Percentiles rank a stretch among this genome's conserved stretches.
These are phyloP conservation scores for Desmophyllum pertusum DNA, from an alignment of 92 coral and sea anemone genomes.

Conservation along the genomic window DNA sequence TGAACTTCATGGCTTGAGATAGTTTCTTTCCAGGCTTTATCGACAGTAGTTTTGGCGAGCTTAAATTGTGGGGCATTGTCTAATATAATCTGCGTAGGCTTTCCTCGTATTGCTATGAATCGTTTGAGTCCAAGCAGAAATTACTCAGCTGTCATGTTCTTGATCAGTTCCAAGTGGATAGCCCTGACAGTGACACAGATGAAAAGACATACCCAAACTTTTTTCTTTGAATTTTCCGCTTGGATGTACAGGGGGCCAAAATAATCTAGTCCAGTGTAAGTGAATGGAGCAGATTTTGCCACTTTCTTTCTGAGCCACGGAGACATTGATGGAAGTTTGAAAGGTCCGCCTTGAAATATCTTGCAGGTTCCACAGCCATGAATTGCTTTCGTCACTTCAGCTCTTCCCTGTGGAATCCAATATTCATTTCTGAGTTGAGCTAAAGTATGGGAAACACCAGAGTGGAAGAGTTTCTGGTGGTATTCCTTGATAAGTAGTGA, in stretches of 20 bases:
- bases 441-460: constrained; percentile 1
- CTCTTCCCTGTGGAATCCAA: constrained; percentile 22
- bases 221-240: no score
- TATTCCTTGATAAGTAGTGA: constrained; percentile 15
- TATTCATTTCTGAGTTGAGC: constrained; percentile 9
- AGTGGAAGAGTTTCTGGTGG: not conserved
- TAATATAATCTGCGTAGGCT: not conserved
- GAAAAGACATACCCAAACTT: constrained; percentile 15
- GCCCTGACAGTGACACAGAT: constrained; percentile 21
- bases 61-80: no score
- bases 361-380: no score
- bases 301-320: no score
- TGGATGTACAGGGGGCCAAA: no score
- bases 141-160: constrained; percentile 5
- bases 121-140: constrained; percentile 2
- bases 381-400: constrained; percentile 10
- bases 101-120: not conserved
- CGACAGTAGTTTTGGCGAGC: not conserved
- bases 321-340: no score
- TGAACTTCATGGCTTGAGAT: not conserved
- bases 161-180: constrained; percentile 14
- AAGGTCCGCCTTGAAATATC: no score
- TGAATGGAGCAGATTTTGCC: no score
- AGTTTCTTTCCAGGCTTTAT: constrained; percentile 1
- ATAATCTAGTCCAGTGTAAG: no score